These are phyloP conservation scores for Propithecus coquereli DNA, from an alignment of 2,113 vertebrate genomes.

Conservation along the genomic window DNA sequence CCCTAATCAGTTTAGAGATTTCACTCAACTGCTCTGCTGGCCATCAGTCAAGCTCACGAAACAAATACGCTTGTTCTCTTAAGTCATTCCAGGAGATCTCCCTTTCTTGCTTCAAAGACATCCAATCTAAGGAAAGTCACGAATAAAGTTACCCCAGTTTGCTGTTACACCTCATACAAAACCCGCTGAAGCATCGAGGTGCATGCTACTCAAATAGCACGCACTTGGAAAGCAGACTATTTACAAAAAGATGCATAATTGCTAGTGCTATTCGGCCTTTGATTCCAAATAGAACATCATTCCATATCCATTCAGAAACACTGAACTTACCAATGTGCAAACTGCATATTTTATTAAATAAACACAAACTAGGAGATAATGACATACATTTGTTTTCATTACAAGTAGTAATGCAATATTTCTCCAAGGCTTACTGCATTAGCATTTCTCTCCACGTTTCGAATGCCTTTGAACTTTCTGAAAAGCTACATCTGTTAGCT, in stretches of 20 bases:
- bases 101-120: constrained; percentile 67
- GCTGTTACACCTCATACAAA: constrained; percentile 59
- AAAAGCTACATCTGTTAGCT: constrained; percentile 87
- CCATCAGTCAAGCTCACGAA: constrained; percentile 72
- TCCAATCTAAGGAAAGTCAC: constrained; percentile 55
- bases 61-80: constrained; percentile 60
- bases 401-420: constrained; percentile 81
- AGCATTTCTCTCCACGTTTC: constrained; percentile 80
- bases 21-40: constrained; percentile 60
- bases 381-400: constrained; percentile 87
- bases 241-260: constrained; percentile 49
- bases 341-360: constrained; percentile 84
- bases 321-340: constrained; percentile 72
- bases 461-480: constrained; percentile 87
- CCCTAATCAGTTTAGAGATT: constrained; percentile 78
- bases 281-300: constrained; percentile 68
- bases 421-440: constrained; percentile 83
- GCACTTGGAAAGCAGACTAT: constrained; percentile 32
- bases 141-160: constrained; percentile 62
- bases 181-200: constrained; percentile 49
- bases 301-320: constrained; percentile 63
- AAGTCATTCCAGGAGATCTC: constrained; percentile 72
- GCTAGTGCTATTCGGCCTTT: constrained; percentile 48
- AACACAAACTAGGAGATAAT: constrained; percentile 85
- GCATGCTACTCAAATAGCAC: constrained; percentile 32